Evolutionary conservation across 1,140 invertebrate genomes (phyloP).

Genomic region (Macrosteles quadrilineatus): DNA sequence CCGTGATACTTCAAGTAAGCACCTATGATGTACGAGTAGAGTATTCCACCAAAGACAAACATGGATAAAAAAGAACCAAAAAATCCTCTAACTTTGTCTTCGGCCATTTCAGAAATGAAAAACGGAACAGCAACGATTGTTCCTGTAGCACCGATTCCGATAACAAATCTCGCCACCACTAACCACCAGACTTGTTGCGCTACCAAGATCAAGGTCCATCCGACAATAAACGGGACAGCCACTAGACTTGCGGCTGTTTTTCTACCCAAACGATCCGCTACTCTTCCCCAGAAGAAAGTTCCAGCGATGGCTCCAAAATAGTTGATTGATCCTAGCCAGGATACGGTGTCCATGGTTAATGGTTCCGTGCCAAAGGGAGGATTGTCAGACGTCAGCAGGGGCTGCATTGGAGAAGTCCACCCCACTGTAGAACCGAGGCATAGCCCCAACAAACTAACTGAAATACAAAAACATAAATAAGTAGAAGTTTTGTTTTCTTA

Average conservation of each 20-base stretch:
- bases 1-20: slow-evolving; percentile 61
- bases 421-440: slow-evolving; percentile 54
- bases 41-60: slow-evolving; percentile 76
- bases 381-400: slow-evolving; percentile 48
- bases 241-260: slow-evolving; percentile 70
- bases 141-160: slow-evolving; percentile 72
- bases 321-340: slow-evolving; percentile 74
- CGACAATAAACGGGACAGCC: slow-evolving; percentile 70
- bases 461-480: no score
- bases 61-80: slow-evolving; percentile 83
- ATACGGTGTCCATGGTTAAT: slow-evolving; percentile 53
- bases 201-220: slow-evolving; percentile 72
- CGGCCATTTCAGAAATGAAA: slow-evolving; percentile 85
- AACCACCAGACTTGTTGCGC: slow-evolving; percentile 60
- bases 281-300: slow-evolving; percentile 67
- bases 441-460: slow-evolving; percentile 57
- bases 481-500: no score
- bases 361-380: slow-evolving; percentile 49
- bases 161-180: slow-evolving; percentile 72
- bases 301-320: slow-evolving; percentile 75
- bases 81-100: slow-evolving; percentile 74
- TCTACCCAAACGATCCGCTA: slow-evolving; percentile 75
- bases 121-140: slow-evolving; percentile 79
- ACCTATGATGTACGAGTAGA: slow-evolving; percentile 74
- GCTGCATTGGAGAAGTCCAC: slow-evolving; percentile 56